Evolutionary conservation across 53 echinoderm and acorn worm genomes (phyloP).

Genomic region (Actinopyga echinites): DNA sequence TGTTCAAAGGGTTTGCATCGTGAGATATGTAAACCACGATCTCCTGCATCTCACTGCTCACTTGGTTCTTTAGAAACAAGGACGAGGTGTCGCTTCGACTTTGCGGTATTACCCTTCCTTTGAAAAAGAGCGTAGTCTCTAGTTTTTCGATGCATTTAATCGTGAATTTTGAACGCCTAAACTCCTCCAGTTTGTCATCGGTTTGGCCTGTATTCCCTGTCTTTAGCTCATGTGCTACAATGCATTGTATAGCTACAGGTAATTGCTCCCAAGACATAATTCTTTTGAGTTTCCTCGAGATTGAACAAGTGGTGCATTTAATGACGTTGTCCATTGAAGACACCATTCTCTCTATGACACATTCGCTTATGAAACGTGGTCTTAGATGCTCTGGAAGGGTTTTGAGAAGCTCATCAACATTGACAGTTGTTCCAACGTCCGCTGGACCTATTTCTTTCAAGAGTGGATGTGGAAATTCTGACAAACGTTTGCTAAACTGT

Average conservation of each 20-base stretch:
- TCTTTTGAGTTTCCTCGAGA: background rate
- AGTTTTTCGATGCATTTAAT: background rate
- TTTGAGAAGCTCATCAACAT: background rate
- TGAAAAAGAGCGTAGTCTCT: background rate
- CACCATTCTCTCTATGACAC: constrained; percentile 27
- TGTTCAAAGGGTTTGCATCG: background rate
- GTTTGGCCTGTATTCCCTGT: background rate
- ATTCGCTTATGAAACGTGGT: constrained; percentile 29
- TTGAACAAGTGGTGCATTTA: background rate
- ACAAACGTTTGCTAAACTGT: constrained; percentile 24
- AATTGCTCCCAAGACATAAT: background rate
- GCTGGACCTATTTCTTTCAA: constrained; percentile 17
- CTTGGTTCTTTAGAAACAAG: background rate
- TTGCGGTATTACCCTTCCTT: background rate
- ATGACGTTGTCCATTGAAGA: background rate
- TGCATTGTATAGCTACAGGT: constrained; percentile 4
- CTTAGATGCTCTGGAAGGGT: constrained; percentile 19
- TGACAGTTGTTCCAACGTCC: background rate
- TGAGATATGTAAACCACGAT: constrained; percentile 9
- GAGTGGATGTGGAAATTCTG: background rate
- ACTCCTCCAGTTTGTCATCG: background rate
- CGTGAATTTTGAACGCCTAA: background rate
- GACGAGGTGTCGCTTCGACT: constrained; percentile 1
- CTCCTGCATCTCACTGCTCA: background rate
- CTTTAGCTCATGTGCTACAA: constrained; percentile 17